Evolutionary conservation across 1,140 invertebrate genomes (phyloP), one percentile per base, ranked within the genome.

Genomic region (Drosophila persimilis): DNA sequence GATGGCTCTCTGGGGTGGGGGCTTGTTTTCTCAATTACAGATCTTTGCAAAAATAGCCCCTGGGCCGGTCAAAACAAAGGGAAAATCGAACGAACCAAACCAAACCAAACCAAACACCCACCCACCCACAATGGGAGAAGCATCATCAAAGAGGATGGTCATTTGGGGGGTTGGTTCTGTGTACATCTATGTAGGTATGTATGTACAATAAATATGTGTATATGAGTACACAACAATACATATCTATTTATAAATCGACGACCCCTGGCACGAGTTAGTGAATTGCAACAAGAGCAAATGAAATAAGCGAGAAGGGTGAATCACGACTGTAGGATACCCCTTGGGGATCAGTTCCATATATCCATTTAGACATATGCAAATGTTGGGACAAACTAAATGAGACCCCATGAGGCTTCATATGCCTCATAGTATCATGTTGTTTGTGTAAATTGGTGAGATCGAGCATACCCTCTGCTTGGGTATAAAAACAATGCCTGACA

Each of bases 31-130:
- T 80, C 73, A 77, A 80, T 85, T 73, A 72, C 60, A 80, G 69
- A 86, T 75, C 67, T 86, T 67, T 66, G 80, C 80, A 84, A 79
- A 84, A 84, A 84, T 83, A 84, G 71, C 58, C 43, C 47, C 31
- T 20, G 58, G 29, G 29, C 46, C 47, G 22, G 41, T 39, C 52
- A 39, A 45, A 56, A 73, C 75, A 67, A 70, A 56, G 15, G 17
- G 17, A 54, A 29, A 24, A 9, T 62, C 31, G 8, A 41, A 51
- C 53, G 31, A 15, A 45, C 51, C 41, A 35, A 57, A 29, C 46
- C 47, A 35, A 20, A 44, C 48, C 31, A 31, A 57, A 47, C 43
- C 26, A 57, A 47, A 35, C 26, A 50, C 22, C 29, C 24, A 48
- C 22, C 22, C 9, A 13, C 35, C 35, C 35, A 39, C 11, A 13